Conservation (phyloP, 2,797 vertebrate species). For the Gastrophryne carolinensis region DNA sequence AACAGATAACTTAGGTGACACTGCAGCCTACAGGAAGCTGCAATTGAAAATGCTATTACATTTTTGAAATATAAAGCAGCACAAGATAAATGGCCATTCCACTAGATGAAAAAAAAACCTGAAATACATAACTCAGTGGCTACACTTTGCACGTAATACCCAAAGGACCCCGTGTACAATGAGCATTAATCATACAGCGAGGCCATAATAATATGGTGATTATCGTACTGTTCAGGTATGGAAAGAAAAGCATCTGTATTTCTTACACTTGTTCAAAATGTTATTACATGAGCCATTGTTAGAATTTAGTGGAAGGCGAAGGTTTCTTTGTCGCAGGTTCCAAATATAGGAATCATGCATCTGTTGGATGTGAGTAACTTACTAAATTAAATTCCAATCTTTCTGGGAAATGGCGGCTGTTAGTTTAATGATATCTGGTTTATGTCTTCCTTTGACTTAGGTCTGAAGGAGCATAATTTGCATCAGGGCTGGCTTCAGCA, state of each 20-base stretch:
- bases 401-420: conserved; percentile 16
- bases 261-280: neutral
- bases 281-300: neutral
- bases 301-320: neutral
- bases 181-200: neutral
- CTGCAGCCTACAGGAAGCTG: neutral
- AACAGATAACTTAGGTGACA: neutral
- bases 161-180: neutral
- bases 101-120: neutral
- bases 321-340: neutral
- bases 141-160: conserved; percentile 12
- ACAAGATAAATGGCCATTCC: neutral
- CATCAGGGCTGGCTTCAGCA: neutral
- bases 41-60: conserved; percentile 10
- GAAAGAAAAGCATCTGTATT: neutral
- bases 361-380: conserved; percentile 18
- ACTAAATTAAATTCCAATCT: conserved; percentile 32
- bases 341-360: neutral
- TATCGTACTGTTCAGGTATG: neutral
- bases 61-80: neutral
- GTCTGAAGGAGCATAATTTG: neutral
- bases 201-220: neutral
- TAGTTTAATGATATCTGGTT: conserved; percentile 31
- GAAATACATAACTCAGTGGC: neutral
- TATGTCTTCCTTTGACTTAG: conserved; percentile 13